A percentile compares a stretch with the other conserved stretches of the same genome.
Evolutionary conservation across 2,113 vertebrate species (phyloP).

Genomic region (Scophthalmus maximus): DNA sequence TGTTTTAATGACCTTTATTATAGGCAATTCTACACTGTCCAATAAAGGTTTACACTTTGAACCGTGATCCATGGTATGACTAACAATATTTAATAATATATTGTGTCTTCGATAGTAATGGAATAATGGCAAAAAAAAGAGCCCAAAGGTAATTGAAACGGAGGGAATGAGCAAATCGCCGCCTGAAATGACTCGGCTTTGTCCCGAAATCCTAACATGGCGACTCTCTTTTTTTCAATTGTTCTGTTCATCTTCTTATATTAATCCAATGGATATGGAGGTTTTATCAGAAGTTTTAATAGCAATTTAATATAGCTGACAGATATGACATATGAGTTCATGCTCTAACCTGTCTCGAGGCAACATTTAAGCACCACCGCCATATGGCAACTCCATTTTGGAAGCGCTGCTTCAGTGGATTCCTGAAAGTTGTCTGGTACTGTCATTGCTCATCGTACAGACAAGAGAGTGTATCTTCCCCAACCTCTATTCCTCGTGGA

Average conservation of each 20-base stretch:
- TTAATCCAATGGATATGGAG: conserved; percentile 14
- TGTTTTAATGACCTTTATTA: conserved; percentile 82
- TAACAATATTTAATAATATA: conserved; percentile 77
- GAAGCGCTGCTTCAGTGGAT: conserved; percentile 76
- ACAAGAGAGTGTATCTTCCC: conserved; percentile 61
- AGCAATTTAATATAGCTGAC: conserved; percentile 59
- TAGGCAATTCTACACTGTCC: conserved; percentile 70
- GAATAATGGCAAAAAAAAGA: conserved; percentile 59
- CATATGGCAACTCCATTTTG: conserved; percentile 82
- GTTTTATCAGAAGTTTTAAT: conserved; percentile 59
- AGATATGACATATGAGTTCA: conserved; percentile 69
- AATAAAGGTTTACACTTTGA: conserved; percentile 80
- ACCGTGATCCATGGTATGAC: conserved; percentile 73
- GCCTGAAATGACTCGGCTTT: conserved; percentile 38
- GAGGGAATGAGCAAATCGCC: conserved; percentile 43
- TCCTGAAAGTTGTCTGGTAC: conserved; percentile 80
- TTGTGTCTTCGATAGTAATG: conserved; percentile 68
- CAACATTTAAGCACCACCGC: conserved; percentile 63
- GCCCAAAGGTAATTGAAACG: conserved; percentile 30
- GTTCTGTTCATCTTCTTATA: conserved; percentile 39
- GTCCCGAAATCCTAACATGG: conserved; percentile 32
- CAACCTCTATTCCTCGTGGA: conserved; percentile 49
- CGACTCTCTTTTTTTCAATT: conserved; percentile 26
- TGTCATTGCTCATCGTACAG: conserved; percentile 77
- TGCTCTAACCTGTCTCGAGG: conserved; percentile 71